phyloP scores from a whole-genome alignment of 1,140 invertebrate species.

The Neodiprion virginianus region DNA sequence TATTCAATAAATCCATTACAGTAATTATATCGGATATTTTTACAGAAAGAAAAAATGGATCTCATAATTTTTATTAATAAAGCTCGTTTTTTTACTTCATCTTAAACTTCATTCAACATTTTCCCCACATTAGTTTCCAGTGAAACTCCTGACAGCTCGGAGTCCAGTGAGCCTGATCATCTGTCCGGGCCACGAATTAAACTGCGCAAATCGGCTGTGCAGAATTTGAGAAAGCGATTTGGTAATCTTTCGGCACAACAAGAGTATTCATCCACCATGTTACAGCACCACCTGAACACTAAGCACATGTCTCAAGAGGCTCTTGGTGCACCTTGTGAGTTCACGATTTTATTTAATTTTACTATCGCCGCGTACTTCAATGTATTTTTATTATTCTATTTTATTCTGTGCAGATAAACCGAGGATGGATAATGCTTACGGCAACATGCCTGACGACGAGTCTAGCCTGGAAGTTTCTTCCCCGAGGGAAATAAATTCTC shows the following conservation, averaged over 20 bases:
- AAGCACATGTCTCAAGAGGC: slow-evolving; percentile 59
- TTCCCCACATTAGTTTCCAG: slow-evolving; percentile 51
- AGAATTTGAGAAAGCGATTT: slow-evolving; percentile 54
- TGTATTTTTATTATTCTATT: slow-evolving; percentile 8
- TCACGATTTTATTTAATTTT: slow-evolving; percentile 8
- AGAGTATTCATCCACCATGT: slow-evolving; percentile 45
- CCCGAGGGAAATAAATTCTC: slow-evolving; percentile 73
- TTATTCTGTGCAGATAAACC: slow-evolving; percentile 48
- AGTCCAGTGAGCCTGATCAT: slow-evolving; percentile 57
- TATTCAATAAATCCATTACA: neutral
- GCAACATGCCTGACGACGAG: slow-evolving; percentile 69
- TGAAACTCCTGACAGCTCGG: slow-evolving; percentile 55
- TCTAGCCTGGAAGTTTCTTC: slow-evolving; percentile 73
- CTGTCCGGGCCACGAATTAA: slow-evolving; percentile 50
- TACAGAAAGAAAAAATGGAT: neutral
- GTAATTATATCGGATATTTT: neutral
- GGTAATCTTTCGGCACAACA: slow-evolving; percentile 51
- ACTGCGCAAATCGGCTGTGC: slow-evolving; percentile 49
- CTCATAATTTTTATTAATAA: neutral
- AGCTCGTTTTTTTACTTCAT: slow-evolving; percentile 8
- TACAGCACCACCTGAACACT: slow-evolving; percentile 56
- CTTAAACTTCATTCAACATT: slow-evolving; percentile 12
- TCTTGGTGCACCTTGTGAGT: slow-evolving; percentile 54
- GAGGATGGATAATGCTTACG: slow-evolving; percentile 55
- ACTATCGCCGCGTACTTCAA: neutral